Percentiles rank a stretch among this genome's conserved stretches.
Evolutionary conservation across 2,113 vertebrate genomes (phyloP).

Genomic region (Cynoglossus semilaevis): DNA sequence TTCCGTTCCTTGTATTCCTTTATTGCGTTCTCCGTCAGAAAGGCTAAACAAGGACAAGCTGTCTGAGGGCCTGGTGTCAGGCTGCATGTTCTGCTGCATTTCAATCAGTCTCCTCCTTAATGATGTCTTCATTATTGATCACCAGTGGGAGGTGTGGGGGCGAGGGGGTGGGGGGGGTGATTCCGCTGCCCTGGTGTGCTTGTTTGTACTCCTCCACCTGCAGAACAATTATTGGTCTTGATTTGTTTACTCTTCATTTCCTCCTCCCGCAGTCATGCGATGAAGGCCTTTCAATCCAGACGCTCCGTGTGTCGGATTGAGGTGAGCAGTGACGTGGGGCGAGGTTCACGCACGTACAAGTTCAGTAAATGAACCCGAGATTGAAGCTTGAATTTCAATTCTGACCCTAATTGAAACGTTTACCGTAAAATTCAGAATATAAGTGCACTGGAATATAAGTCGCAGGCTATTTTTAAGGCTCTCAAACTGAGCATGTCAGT

Average conservation of each 20-base stretch:
- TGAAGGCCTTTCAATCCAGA: background rate
- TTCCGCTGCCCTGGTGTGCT: conserved; percentile 4
- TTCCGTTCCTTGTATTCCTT: conserved; percentile 25
- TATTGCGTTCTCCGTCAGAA: conserved; percentile 38
- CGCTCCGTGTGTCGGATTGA: background rate
- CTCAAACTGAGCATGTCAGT: no score
- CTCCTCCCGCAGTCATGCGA: background rate
- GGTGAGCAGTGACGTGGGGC: no score
- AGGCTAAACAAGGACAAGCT: conserved; percentile 41
- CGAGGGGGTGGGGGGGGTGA: no score
- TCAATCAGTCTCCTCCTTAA: conserved; percentile 51
- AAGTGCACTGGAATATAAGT: no score
- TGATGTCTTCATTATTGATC: conserved; percentile 44
- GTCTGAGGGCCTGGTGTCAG: conserved; percentile 52
- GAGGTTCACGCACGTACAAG: no score
- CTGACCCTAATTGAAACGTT: no score
- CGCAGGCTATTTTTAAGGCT: no score
- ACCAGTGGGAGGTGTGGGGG: conserved; percentile 15
- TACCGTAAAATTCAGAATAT: no score
- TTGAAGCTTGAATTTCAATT: no score
- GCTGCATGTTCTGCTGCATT: conserved; percentile 45
- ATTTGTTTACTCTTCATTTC: conserved; percentile 10
- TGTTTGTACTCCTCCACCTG: conserved; percentile 24
- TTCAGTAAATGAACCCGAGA: no score
- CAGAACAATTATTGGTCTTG: conserved; percentile 20